Percentiles rank a stretch among this genome's conserved stretches.
Conservation (phyloP, 1,140 invertebrate species). For the Aphelenchoides fujianensis region DNA sequence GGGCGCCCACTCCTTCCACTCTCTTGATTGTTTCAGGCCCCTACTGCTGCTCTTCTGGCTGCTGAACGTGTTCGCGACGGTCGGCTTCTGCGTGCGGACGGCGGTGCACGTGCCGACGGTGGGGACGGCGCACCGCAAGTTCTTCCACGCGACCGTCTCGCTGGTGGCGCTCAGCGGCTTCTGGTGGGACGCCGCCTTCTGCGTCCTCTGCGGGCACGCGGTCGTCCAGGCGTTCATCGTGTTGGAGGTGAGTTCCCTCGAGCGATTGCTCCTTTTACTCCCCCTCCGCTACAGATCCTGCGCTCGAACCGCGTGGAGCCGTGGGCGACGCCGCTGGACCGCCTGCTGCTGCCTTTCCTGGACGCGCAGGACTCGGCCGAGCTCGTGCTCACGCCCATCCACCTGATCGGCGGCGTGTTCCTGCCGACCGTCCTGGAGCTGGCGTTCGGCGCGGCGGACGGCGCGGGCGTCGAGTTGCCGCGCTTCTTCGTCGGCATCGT, state of each 20-base stretch:
- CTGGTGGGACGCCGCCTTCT: conserved; percentile 44
- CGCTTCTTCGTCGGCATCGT: conserved; percentile 46
- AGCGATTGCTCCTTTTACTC: conserved; percentile 22
- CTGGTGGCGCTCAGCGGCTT: conserved; percentile 44
- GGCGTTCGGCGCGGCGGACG: conserved; percentile 24
- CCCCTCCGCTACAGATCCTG: conserved; percentile 34
- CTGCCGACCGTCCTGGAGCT: conserved; percentile 41
- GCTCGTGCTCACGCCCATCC: conserved; percentile 51
- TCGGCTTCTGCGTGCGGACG: conserved; percentile 37
- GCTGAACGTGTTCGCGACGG: conserved; percentile 39
- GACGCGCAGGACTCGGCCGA: conserved; percentile 47
- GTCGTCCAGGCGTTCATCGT: conserved; percentile 50
- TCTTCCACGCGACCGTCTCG: conserved; percentile 55
- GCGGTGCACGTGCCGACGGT: conserved; percentile 8
- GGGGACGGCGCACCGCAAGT: conserved; percentile 49
- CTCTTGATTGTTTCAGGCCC: conserved; percentile 29
- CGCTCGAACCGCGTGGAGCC: conserved; percentile 38
- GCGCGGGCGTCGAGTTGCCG: background rate
- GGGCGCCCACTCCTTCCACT: conserved; percentile 9
- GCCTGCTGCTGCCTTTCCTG: conserved; percentile 41
- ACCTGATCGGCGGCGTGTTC: conserved; percentile 48
- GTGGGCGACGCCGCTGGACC: conserved; percentile 33
- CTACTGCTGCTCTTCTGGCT: conserved; percentile 54
- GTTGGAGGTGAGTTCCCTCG: conserved; percentile 47
- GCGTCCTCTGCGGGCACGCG: conserved; percentile 35